Percentiles rank a stretch among this genome's conserved stretches.
These are phyloP conservation scores for Chymomyza procnemis DNA, from an alignment of 2,888 invertebrate species.

Conservation along the genomic window DNA sequence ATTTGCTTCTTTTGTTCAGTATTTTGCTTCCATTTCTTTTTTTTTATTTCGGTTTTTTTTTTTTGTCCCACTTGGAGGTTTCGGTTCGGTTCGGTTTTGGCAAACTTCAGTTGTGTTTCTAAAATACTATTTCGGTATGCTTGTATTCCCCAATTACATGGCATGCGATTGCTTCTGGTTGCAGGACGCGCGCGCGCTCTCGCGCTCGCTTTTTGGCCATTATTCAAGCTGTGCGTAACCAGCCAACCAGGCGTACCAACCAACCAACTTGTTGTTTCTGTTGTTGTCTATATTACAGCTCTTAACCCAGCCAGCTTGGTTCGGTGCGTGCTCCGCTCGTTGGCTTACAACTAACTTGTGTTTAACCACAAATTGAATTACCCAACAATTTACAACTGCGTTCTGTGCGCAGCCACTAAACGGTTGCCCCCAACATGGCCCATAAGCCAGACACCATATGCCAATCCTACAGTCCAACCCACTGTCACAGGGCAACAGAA, in stretches of 20 bases:
- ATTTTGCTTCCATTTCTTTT: not conserved
- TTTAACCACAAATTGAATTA: slow-evolving; percentile 73
- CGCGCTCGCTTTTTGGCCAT: slow-evolving; percentile 7
- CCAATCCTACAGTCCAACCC: not conserved
- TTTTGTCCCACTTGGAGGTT: slow-evolving; percentile 14
- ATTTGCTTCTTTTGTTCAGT: not conserved
- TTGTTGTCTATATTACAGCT: not conserved
- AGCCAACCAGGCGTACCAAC: too few relatives aligned
- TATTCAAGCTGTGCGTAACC: slow-evolving; percentile 48
- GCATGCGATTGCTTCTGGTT: slow-evolving; percentile 32
- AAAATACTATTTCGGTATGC: not conserved
- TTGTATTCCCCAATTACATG: slow-evolving; percentile 53
- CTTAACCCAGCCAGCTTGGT: not conserved
- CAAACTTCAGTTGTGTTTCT: slow-evolving; percentile 41
- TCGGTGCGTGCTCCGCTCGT: slow-evolving; percentile 17
- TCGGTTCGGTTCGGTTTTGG: slow-evolving; percentile 16
- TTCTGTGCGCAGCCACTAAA: slow-evolving; percentile 35
- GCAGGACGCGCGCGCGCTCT: too few relatives aligned
- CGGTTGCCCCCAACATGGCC: slow-evolving; percentile 6
- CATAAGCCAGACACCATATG: slow-evolving; percentile 1
- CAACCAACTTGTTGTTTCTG: slow-evolving; percentile 1
- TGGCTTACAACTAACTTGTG: slow-evolving; percentile 57
- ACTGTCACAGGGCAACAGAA: not conserved
- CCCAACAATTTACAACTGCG: slow-evolving; percentile 64
- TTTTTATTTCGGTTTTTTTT: not conserved